These are phyloP conservation scores for Sepiola atlantica DNA, from an alignment of 2,888 invertebrate genomes.

Conservation along the genomic window DNA sequence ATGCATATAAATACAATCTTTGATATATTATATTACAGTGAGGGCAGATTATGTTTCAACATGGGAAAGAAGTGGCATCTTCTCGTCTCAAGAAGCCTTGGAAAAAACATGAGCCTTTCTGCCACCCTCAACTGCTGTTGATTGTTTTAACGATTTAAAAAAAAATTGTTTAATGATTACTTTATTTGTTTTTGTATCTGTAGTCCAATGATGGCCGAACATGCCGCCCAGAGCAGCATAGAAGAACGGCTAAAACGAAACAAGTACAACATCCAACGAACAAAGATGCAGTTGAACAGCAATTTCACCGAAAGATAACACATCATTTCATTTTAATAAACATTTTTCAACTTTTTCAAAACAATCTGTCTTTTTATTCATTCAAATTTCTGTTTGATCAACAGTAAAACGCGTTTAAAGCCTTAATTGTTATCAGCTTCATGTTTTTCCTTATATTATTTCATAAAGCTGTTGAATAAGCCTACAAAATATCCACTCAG, in stretches of 20 bases:
- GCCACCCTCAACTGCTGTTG: too few species aligned
- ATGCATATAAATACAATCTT: too few species aligned
- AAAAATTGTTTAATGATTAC: too few species aligned
- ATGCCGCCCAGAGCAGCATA: slow-evolving; percentile 82
- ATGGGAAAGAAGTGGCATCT: too few species aligned
- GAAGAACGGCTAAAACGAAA: slow-evolving; percentile 90
- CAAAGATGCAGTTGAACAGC: slow-evolving; percentile 85
- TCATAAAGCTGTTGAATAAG: neutral
- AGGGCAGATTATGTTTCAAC: too few species aligned
- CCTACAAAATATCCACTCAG: too few species aligned
- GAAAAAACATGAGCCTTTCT: too few species aligned
- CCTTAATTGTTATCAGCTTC: neutral
- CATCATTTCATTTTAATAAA: neutral
- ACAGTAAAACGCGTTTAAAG: neutral
- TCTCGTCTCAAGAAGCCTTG: too few species aligned
- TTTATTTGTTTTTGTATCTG: slow-evolving; percentile 56
- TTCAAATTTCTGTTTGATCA: neutral
- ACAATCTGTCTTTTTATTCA: neutral
- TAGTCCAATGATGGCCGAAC: slow-evolving; percentile 81
- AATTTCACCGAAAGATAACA: slow-evolving; percentile 81
- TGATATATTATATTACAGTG: too few species aligned
- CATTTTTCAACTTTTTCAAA: neutral
- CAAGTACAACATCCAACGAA: slow-evolving; percentile 90
- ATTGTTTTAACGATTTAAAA: too few species aligned
- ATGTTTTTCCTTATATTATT: neutral